Conservation (phyloP, 23 tunicate genomes). For the Ascidia mentula region DNA sequence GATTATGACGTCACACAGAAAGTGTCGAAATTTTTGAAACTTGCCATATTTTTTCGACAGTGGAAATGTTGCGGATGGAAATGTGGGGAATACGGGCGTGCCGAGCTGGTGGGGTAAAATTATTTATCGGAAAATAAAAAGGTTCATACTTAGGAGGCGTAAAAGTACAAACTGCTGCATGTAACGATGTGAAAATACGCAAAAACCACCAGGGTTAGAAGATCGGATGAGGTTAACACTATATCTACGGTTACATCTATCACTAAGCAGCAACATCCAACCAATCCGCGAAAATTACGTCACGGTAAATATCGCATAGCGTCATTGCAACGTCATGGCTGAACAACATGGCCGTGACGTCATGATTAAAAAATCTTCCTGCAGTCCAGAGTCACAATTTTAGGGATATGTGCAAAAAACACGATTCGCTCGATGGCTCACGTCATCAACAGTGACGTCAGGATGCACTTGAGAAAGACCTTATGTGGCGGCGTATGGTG, state of each 20-base stretch:
- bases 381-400: background rate
- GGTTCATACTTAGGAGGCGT: background rate
- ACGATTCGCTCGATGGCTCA: background rate
- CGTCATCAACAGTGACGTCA: background rate
- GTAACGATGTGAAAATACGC: background rate
- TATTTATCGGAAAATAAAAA: no score
- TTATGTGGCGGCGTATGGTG: background rate
- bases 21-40: background rate
- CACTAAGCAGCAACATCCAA: background rate
- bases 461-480: background rate
- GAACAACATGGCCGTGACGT: background rate
- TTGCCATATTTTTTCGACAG: background rate
- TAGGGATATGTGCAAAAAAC: background rate
- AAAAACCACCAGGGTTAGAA: background rate
- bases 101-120: no score
- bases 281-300: background rate
- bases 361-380: background rate
- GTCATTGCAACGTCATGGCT: background rate
- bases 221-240: slow-evolving; percentile 6
- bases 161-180: background rate
- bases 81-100: no score
- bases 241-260: background rate
- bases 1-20: background rate
- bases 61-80: background rate
- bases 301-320: background rate